phyloP scores from a whole-genome alignment of 2,113 vertebrate genomes.

The Myanophis thanlyinensis region DNA sequence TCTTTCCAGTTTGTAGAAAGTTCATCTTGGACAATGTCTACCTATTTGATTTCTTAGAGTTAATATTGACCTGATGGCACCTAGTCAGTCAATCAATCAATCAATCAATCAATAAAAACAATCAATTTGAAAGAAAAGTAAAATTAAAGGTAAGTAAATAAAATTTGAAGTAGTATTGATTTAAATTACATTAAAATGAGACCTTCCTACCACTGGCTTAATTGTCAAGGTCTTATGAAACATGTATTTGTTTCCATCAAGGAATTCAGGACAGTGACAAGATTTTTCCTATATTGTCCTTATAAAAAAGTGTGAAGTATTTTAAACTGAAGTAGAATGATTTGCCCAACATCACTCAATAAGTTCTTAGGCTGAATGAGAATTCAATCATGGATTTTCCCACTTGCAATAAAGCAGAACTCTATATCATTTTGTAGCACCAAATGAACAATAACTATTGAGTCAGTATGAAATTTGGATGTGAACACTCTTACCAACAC shows the following conservation, averaged over 20 bases:
- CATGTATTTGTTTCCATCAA: neutral
- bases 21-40: neutral
- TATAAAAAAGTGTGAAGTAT: neutral
- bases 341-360: neutral
- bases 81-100: neutral
- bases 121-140: neutral
- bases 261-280: neutral
- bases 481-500: neutral
- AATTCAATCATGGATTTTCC: neutral
- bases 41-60: neutral
- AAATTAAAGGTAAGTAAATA: neutral
- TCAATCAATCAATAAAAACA: no score
- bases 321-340: neutral
- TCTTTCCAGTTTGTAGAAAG: neutral
- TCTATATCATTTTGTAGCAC: neutral
- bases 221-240: no score
- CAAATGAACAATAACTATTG: neutral
- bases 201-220: neutral
- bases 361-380: neutral
- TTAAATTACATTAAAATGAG: neutral
- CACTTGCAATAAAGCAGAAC: neutral
- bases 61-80: neutral
- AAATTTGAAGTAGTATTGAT: neutral
- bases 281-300: neutral
- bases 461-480: neutral